A percentile compares a stretch with the other conserved stretches of the same genome.
These are phyloP conservation scores for Drosophila serrata DNA, from an alignment of 1,140 invertebrate species.

Conservation along the genomic window DNA sequence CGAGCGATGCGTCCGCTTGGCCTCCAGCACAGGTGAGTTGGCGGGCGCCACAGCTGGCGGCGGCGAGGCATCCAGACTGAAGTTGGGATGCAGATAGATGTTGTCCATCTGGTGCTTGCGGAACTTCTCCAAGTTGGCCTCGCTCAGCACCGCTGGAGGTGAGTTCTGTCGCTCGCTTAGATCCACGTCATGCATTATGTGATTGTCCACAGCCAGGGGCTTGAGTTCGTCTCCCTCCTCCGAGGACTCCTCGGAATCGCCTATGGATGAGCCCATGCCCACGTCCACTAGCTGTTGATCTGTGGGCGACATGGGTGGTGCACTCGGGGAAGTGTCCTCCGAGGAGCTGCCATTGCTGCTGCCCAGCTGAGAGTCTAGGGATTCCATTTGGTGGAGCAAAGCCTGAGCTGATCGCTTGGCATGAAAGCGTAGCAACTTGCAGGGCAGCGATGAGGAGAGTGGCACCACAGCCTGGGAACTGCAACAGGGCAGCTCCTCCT, in stretches of 20 bases:
- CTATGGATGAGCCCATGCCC: constrained; percentile 81
- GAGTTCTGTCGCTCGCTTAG: constrained; percentile 32
- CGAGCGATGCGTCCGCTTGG: constrained; percentile 69
- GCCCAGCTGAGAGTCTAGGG: constrained; percentile 76
- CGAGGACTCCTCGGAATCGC: constrained; percentile 74
- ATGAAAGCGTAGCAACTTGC: constrained; percentile 72
- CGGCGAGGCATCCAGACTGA: constrained; percentile 65
- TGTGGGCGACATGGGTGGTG: constrained; percentile 68
- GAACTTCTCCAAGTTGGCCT: constrained; percentile 77
- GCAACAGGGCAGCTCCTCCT: constrained; percentile 55
- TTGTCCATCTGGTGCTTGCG: constrained; percentile 81
- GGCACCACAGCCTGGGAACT: constrained; percentile 77
- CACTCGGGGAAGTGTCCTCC: constrained; percentile 53
- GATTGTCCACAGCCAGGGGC: constrained; percentile 82
- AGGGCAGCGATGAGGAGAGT: constrained; percentile 75
- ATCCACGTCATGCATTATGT: constrained; percentile 68
- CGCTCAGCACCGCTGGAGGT: constrained; percentile 64
- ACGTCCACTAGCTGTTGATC: constrained; percentile 70
- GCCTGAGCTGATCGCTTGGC: constrained; percentile 76
- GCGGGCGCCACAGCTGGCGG: constrained; percentile 68
- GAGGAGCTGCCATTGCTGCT: constrained; percentile 60
- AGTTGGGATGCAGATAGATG: constrained; percentile 81
- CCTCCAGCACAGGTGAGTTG: constrained; percentile 66
- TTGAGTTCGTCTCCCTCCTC: constrained; percentile 84
- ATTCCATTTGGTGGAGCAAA: constrained; percentile 68